Conservation (phyloP, 1,140 invertebrate species). For the Drosophila sp. region DNA sequence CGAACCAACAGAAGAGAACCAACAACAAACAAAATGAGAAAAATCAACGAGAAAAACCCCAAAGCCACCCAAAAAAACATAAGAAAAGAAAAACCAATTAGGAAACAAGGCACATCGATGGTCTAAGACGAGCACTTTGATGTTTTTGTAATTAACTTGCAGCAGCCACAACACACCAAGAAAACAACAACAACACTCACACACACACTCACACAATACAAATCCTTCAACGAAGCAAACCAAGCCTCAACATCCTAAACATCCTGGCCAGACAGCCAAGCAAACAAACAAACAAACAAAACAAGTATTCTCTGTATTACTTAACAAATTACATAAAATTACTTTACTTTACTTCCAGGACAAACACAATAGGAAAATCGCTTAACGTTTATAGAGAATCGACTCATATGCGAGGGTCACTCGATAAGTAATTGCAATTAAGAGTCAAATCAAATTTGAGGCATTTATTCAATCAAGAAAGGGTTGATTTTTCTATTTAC, state of each 20-base stretch:
- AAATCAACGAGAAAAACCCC: background rate
- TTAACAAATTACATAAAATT: slow-evolving; percentile 82
- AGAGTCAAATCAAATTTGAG: too few relatives aligned
- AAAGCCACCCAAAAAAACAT: background rate
- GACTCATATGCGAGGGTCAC: slow-evolving; percentile 15
- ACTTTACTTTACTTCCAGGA: slow-evolving; percentile 56
- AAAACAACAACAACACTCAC: background rate
- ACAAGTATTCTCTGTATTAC: slow-evolving; percentile 54
- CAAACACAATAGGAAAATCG: slow-evolving; percentile 53
- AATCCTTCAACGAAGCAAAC: slow-evolving; percentile 7
- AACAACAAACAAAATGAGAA: slow-evolving; percentile 17
- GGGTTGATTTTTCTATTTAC: background rate
- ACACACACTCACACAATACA: slow-evolving; percentile 28
- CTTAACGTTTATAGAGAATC: slow-evolving; percentile 68
- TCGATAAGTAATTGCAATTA: background rate
- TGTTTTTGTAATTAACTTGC: slow-evolving; percentile 75
- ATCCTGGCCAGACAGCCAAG: slow-evolving; percentile 69
- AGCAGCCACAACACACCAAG: slow-evolving; percentile 19
- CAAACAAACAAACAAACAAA: slow-evolving; percentile 70
- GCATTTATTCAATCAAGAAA: too few relatives aligned
- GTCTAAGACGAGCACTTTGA: slow-evolving; percentile 54
- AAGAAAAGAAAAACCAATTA: slow-evolving; percentile 18
- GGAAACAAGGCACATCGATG: slow-evolving; percentile 16
- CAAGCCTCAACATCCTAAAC: slow-evolving; percentile 31
- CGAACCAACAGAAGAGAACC: slow-evolving; percentile 3